A percentile compares a stretch with the other conserved stretches of the same genome.
Conservation (phyloP, 2,797 vertebrate species). For the Intellagama lesueurii region DNA sequence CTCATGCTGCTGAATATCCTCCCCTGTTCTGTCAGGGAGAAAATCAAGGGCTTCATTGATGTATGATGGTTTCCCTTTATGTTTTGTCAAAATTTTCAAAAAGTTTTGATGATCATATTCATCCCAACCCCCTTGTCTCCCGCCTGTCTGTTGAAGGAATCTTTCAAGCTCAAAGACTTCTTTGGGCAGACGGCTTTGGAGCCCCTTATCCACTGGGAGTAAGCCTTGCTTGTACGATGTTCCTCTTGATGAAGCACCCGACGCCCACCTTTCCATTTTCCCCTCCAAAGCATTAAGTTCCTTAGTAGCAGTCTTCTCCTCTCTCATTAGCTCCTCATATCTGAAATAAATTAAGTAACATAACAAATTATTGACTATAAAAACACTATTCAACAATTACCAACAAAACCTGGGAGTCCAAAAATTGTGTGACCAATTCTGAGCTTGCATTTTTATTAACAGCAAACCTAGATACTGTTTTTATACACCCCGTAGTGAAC, state of each 20-base stretch:
- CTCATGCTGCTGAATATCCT: conserved; percentile 87
- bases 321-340: conserved; percentile 89
- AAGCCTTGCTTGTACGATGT: conserved; percentile 66
- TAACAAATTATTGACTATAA: background rate
- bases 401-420: background rate
- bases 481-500: no score
- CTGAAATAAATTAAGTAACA: conserved; percentile 71
- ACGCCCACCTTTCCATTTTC: conserved; percentile 87
- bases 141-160: conserved; percentile 89
- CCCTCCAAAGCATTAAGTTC: conserved; percentile 87
- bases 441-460: background rate
- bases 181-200: conserved; percentile 75
- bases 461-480: no score
- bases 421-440: background rate
- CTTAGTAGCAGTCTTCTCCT: conserved; percentile 85
- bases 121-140: conserved; percentile 90
- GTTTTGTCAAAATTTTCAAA: conserved; percentile 84
- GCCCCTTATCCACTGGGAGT: conserved; percentile 64
- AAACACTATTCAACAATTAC: background rate
- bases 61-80: conserved; percentile 82
- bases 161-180: conserved; percentile 87
- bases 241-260: conserved; percentile 72
- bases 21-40: conserved; percentile 83
- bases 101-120: conserved; percentile 90
- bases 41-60: conserved; percentile 83